A percentile compares a stretch with the other conserved stretches of the same genome.
Conservation (phyloP, 2,888 invertebrate genomes). For the Poecilus cupreus region DNA sequence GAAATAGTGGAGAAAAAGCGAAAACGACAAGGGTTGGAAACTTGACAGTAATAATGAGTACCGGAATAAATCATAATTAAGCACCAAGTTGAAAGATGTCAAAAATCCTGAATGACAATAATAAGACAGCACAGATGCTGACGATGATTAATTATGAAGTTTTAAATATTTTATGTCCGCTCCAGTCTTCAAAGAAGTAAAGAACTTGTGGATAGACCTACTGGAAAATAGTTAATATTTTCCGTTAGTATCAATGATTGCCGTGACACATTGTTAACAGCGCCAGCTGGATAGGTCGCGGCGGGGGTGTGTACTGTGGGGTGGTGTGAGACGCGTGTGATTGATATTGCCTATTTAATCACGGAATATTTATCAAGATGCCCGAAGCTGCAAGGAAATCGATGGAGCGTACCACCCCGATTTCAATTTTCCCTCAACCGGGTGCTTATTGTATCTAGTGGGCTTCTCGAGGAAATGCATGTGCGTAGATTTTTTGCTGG, state of each 20-base stretch:
- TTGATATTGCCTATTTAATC: constrained; percentile 49
- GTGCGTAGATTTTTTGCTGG: too few species aligned
- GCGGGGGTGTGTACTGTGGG: not conserved
- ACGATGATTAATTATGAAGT: not conserved
- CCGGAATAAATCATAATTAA: constrained; percentile 26
- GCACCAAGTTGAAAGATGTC: constrained; percentile 13
- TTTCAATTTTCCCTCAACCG: constrained; percentile 25
- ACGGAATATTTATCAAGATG: constrained; percentile 50
- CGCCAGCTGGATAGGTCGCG: not conserved
- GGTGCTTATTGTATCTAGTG: not conserved
- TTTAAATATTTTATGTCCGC: not conserved
- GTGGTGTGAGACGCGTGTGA: constrained; percentile 9
- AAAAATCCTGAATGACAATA: constrained; percentile 20
- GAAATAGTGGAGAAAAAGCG: too few species aligned
- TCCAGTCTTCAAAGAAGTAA: not conserved
- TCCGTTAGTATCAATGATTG: not conserved
- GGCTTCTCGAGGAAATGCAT: not conserved
- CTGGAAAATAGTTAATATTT: too few species aligned
- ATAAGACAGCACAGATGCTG: not conserved
- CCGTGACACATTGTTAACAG: constrained; percentile 5
- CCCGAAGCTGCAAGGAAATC: constrained; percentile 20
- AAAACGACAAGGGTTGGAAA: not conserved
- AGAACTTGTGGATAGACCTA: too few species aligned
- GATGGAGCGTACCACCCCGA: constrained; percentile 30
- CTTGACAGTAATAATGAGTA: not conserved